A percentile compares a stretch with the other conserved stretches of the same genome.
Evolutionary conservation across 1,140 invertebrate genomes (phyloP).

Genomic region (Seison nebaliae): DNA sequence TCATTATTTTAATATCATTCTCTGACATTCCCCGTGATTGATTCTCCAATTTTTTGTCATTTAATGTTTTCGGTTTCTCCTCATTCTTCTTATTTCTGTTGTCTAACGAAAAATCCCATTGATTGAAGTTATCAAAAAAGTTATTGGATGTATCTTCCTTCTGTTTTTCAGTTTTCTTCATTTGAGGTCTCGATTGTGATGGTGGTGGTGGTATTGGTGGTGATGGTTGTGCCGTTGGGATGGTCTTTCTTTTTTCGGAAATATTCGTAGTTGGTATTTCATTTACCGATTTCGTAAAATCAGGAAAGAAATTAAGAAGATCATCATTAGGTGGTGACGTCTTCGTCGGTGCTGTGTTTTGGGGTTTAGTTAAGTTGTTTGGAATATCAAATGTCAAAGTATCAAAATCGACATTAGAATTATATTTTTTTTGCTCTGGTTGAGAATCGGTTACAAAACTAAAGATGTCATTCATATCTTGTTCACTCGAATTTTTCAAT

Average conservation of each 20-base stretch:
- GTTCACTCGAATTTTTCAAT: too few species aligned
- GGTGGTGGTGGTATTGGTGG: neutral
- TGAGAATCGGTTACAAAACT: neutral
- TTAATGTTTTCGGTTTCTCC: constrained; percentile 62
- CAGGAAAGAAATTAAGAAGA: too few species aligned
- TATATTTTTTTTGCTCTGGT: neutral
- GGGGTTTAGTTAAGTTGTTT: neutral
- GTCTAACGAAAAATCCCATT: too few species aligned
- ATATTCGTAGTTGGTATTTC: too few species aligned
- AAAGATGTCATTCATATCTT: too few species aligned
- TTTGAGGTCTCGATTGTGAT: neutral
- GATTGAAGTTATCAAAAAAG: too few species aligned
- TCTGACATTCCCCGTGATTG: constrained; percentile 62
- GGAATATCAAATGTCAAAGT: neutral
- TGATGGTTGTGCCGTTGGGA: neutral
- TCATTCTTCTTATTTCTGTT: constrained; percentile 45
- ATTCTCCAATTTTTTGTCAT: constrained; percentile 64
- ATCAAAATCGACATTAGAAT: neutral
- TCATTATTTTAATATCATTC: constrained; percentile 52
- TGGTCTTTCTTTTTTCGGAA: neutral
- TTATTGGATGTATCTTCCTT: too few species aligned
- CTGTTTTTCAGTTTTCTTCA: too few species aligned
- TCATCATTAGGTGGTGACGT: neutral
- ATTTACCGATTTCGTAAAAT: too few species aligned
- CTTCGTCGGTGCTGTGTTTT: neutral